Evolutionary conservation across 2,888 invertebrate species (phyloP), one percentile per base, ranked within the genome.

Genomic region (Rhaphigaster nebulosa): DNA sequence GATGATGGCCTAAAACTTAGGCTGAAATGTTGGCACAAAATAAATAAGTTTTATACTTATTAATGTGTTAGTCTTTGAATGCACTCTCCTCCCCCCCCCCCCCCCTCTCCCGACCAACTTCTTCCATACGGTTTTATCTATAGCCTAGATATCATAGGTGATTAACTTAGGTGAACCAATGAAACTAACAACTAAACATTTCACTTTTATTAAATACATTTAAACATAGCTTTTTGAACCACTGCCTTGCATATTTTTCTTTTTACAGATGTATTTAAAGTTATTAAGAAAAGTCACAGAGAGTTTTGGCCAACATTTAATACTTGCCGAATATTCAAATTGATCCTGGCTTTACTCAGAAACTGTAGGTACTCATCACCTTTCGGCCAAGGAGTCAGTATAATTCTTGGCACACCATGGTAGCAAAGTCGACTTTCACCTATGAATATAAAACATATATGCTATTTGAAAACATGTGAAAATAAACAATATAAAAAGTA

Each of bases 321-420:
- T 60, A 99, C 98, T 94, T 99, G 99, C 93, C 99, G 94, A 15
- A 99, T 96, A 95, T 99, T 99, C 92, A 99, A 95, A 94, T 99
- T 99, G 90, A 99, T 97, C 93, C 99, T 96, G 56, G 97, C 96
- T 92, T 95, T 94, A 89, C 94, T 94, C 84, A 97, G 94, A 94
- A 97, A 98, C 26, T 23, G 38, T 15, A 18, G 26, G 38, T 50
- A 26, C 10, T 29, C 60, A 65, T 56, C 60, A 38, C 50, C 50
- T 70, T 54, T 87, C 23, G 91, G 90, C 87, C 87, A 50, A 54
- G 45, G n/a, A 0, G 95, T 93, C 90, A 95, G 94, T 92, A 98
- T 93, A 93, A 99, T 97, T 94, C 96, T 96, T 2, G 99, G 99
- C 0, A 99, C 97, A 6, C 98, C 99, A 94, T 99, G 99, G 94